Base-by-base conservation (phyloP, 1,140 invertebrate species). In the Polyergus mexicanus region DNA sequence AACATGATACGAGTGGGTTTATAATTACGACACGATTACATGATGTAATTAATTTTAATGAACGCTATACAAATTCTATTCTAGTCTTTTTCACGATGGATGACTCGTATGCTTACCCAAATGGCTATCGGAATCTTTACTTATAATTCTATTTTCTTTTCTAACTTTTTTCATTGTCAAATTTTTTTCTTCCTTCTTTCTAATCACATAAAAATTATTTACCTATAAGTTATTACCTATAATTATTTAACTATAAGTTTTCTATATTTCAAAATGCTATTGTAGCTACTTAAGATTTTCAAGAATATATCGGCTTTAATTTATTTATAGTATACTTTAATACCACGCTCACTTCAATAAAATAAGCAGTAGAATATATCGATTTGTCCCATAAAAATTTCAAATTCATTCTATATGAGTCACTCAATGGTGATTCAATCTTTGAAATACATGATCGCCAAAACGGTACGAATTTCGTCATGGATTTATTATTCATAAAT, bases 391-490 rank as follows among this genome's bases (percentile, higher is more conserved):
- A 63, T 44, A 28, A 3, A 60, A 28, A 63, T 63, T 6, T 51
- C n/a, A 47, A 65, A 47, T n/a, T 6, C 22, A 44, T 47, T 3
- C 19, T 19, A 32, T 19, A 32, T 81, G 78, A 81, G 0, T 81
- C 78, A 81, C 3, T 72, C n/a, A 4, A 44, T 4, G 78, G 13
- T 81, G 77, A 81, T 2, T 72, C 66, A 72, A 60, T 71, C 51
- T n/a, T 16, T 44, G 25, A 72, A 71, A 72, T 35, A 22, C 13
- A 69, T 7, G 66, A 72, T 5, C 19, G 1, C 13, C 51, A 58
- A 66, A 66, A 32, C 5, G n/a, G 1, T 80, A 2, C 16, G 51
- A 60, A 71, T 81, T 44, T 3, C 28, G 19, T 44, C 2, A 41
- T 28, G 6, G 41, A n/a, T n/a, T n/a, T n/a, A n/a, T n/a, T n/a